Evolutionary conservation across 1,140 invertebrate genomes (phyloP), one percentile per base, ranked within the genome.

Genomic region (Stenopsyche tienmushanensis): DNA sequence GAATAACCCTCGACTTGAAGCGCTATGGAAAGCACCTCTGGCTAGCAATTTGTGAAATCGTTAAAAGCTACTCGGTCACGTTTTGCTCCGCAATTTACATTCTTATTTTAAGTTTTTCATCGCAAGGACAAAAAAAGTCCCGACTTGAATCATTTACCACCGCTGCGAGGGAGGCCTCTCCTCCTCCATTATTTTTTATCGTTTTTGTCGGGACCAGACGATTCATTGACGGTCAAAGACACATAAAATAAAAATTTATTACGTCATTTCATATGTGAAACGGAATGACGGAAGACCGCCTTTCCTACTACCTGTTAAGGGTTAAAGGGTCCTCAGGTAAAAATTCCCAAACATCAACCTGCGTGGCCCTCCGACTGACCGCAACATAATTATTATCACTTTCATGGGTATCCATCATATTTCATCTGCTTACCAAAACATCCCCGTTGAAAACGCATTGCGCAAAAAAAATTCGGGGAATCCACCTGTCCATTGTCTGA

Each of bases 261-360:
- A 13, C 17, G 47, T 15, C 10, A 9, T 23, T 20, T 49, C 3
- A 18, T 2, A 17, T 23, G 3, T 23, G 47, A n/a, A 42, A 42
- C 54, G 34, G 39, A 42, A 42, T 21, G 34, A 1, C 18, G 17
- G 34, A 39, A 39, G 54, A 42, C 54, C 54, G 34, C 21, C 54
- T 26, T 17, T 10, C 17, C 29, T 29, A 17, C 39, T 57, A 57
- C 54, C 54, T 57, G 54, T 57, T 42, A 42, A 57, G 54, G 54
- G 54, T 57, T 57, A 57, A 57, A 29, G 54, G 54, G 2, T 34
- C 49, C 39, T 41, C 54, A 57, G 54, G 54, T 57, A 57, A 42
- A 57, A 53, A 57, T 26, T 57, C 24, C 21, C 39, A 9, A 20
- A 57, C 52, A 18, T 54, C 25, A 54, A 42, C 54, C 34, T 21